A percentile compares a stretch with the other conserved stretches of the same genome.
phyloP scores from a whole-genome alignment of 2,797 vertebrate species.

The Bradypus variegatus region DNA sequence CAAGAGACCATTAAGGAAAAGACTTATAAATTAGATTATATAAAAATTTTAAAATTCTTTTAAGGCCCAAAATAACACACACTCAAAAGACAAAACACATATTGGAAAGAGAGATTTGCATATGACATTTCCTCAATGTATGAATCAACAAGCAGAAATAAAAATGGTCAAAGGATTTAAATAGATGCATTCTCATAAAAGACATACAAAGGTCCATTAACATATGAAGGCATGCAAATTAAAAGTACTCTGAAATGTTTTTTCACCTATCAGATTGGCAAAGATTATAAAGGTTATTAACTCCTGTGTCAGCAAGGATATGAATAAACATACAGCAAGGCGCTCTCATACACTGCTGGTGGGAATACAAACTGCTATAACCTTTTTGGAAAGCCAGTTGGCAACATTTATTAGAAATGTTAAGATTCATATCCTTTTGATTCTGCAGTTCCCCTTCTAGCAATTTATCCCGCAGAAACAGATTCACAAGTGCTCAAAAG shows the following conservation, averaged over 20 bases:
- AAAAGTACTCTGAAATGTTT: slow-evolving; percentile 14
- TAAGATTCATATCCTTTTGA: slow-evolving; percentile 31
- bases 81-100: slow-evolving; percentile 5
- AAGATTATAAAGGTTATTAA: slow-evolving; percentile 26
- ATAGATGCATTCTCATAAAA: not conserved
- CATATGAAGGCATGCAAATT: not conserved
- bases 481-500: slow-evolving; percentile 12
- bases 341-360: not conserved
- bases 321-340: not conserved
- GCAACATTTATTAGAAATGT: slow-evolving; percentile 34
- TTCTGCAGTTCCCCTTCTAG: slow-evolving; percentile 18
- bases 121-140: not conserved
- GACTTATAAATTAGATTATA: slow-evolving; percentile 25
- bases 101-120: slow-evolving; percentile 30
- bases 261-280: slow-evolving; percentile 23
- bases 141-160: slow-evolving; percentile 39
- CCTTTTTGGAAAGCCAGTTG: slow-evolving; percentile 33
- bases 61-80: slow-evolving; percentile 13
- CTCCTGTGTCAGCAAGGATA: not conserved
- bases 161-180: slow-evolving; percentile 17
- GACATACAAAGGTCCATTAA: not conserved
- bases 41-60: not conserved
- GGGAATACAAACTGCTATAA: slow-evolving; percentile 21
- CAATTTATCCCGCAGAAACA: slow-evolving; percentile 44
- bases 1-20: slow-evolving; percentile 3